These are phyloP conservation scores for Panurus biarmicus DNA, from an alignment of 2,113 vertebrate genomes.

Conservation along the genomic window DNA sequence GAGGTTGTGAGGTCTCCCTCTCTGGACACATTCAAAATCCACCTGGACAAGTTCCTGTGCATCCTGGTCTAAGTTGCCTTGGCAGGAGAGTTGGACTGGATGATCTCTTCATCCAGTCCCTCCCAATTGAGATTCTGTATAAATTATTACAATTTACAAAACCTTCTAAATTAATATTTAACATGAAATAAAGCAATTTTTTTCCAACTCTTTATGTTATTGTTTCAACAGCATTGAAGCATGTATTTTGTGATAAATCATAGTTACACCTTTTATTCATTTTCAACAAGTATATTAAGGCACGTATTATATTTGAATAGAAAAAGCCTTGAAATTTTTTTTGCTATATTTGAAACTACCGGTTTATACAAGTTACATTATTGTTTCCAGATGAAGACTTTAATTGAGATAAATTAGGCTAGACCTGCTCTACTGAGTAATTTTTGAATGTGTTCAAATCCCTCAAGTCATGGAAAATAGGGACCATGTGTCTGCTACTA, in stretches of 20 bases:
- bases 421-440: neutral
- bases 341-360: neutral
- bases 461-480: neutral
- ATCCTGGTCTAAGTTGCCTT: neutral
- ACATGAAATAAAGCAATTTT: neutral
- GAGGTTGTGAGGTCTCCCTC: neutral
- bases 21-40: neutral
- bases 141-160: neutral
- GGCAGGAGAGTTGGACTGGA: neutral
- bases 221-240: neutral
- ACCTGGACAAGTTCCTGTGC: neutral
- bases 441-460: neutral
- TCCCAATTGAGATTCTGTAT: neutral
- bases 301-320: neutral
- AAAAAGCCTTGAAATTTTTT: neutral
- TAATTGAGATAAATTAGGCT: neutral
- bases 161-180: neutral
- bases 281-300: neutral
- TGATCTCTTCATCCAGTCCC: neutral
- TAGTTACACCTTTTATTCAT: neutral
- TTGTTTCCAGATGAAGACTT: constrained; percentile 19
- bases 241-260: neutral
- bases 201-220: neutral
- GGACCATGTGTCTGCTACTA: neutral
- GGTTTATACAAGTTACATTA: neutral